These are phyloP conservation scores for Ranitomeya imitator DNA, from an alignment of 2,113 vertebrate species.

Conservation along the genomic window DNA sequence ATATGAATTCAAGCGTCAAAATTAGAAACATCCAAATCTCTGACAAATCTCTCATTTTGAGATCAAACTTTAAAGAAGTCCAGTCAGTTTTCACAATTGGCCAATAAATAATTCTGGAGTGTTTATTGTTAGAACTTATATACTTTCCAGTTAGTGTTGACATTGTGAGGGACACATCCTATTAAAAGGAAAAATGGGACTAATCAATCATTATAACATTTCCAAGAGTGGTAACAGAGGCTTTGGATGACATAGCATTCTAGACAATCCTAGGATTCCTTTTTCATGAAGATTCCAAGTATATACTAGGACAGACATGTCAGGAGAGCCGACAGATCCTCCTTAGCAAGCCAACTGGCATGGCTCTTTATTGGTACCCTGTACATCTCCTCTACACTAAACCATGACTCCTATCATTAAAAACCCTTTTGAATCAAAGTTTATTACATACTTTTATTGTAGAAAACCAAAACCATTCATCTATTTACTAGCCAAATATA, in stretches of 20 bases:
- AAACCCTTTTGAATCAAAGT: neutral
- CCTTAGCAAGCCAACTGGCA: neutral
- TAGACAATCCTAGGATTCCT: neutral
- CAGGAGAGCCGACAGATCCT: neutral
- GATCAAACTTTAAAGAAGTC: too few relatives aligned
- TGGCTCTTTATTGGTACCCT: neutral
- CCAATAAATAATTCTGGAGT: too few relatives aligned
- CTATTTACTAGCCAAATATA: neutral
- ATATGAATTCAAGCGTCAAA: too few relatives aligned
- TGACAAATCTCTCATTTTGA: too few relatives aligned
- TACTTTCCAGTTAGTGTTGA: neutral
- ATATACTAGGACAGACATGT: neutral
- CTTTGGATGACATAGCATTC: neutral
- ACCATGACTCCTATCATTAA: neutral
- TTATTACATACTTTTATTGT: neutral
- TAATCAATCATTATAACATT: neutral
- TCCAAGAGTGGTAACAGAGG: neutral
- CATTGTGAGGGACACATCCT: neutral
- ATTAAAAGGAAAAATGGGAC: neutral
- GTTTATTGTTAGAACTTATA: too few relatives aligned
- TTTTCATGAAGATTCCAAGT: neutral
- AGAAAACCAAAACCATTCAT: too few relatives aligned
- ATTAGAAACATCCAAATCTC: too few relatives aligned
- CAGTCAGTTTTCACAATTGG: too few relatives aligned
- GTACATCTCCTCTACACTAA: neutral